These are phyloP conservation scores for Trichonephila inaurata DNA, from an alignment of 1,140 invertebrate genomes.

Conservation along the genomic window DNA sequence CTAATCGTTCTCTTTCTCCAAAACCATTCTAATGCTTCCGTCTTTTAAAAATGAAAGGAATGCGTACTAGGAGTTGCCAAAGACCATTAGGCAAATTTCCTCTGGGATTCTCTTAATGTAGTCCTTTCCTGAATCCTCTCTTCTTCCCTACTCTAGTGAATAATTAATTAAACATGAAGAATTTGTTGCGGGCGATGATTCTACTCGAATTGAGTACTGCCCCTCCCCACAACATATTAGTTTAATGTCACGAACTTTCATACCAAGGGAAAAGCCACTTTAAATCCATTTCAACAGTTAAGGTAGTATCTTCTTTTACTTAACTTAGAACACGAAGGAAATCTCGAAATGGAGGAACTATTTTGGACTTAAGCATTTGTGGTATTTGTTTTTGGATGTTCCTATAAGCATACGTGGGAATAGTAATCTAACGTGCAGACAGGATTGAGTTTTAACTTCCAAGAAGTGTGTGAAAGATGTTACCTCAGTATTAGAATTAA, in stretches of 20 bases:
- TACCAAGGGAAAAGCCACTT: neutral
- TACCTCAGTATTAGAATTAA: no score
- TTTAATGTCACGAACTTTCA: conserved; percentile 27
- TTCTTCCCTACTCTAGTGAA: neutral
- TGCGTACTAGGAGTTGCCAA: neutral
- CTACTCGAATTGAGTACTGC: neutral
- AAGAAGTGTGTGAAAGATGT: no score
- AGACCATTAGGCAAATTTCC: conserved; percentile 59
- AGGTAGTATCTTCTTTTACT: neutral
- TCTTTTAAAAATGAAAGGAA: conserved; percentile 54
- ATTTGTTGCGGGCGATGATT: conserved; percentile 53
- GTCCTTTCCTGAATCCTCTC: neutral
- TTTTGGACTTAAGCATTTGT: neutral
- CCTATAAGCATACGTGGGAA: no score
- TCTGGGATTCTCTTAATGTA: conserved; percentile 1
- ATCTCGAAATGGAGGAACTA: neutral
- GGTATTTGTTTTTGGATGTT: no score
- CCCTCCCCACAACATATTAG: conserved; percentile 25
- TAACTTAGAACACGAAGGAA: neutral
- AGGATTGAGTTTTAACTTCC: no score
- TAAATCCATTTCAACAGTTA: conserved; percentile 3
- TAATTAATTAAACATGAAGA: conserved; percentile 66
- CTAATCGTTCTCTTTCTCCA: neutral
- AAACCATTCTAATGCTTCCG: conserved; percentile 21
- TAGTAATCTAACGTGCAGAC: no score